Evolutionary conservation across 2,113 vertebrate species (phyloP), one percentile per base, ranked within the genome.

Genomic region (Triplophysa siluroides): DNA sequence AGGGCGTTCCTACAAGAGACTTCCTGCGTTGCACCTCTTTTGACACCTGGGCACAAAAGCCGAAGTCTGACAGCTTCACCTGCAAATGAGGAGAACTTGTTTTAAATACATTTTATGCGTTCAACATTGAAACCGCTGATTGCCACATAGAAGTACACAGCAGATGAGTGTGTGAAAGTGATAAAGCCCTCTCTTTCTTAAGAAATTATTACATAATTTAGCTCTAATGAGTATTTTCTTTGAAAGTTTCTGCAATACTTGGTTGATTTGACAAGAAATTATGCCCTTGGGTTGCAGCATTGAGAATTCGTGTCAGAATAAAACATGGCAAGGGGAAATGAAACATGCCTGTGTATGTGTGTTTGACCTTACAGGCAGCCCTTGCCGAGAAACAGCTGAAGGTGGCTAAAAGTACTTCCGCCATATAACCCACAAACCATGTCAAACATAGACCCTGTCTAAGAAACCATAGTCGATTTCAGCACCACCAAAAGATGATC

Each of bases 61-160:
- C 96, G 0, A 99, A 98, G 88, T 98, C 97, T 0, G 96, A 98
- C 85, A 98, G 94, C 84, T 98, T 98, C 86, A 98, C 95, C 96
- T 98, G 88, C 1, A 86, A 72, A 68, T n/a, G 23, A 52, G 56
- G 0, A 21, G 33, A 33, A 70, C 13, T 38, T 38, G 33, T 38
- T 38, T 38, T 6, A 38, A 38, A 38, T 38, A 38, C 6, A 38
- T 38, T 38, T 38, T 1, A 8, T 23, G 8, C 2, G 54, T 26
- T 43, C 14, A n/a, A 8, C 16, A 56, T 56, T 12, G 8, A 41
- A 60, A 60, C 23, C 14, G 43, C 60, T 60, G 19, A 72, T 19
- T 66, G 24, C 23, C 21, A 16, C 29, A 72, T 38, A 0, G 38
- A 41, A 14, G 38, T 58, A 58, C 52, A 21, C 6, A 5, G 1